Evolutionary conservation across 2,113 vertebrate genomes (phyloP).

Genomic region (Martes martes): DNA sequence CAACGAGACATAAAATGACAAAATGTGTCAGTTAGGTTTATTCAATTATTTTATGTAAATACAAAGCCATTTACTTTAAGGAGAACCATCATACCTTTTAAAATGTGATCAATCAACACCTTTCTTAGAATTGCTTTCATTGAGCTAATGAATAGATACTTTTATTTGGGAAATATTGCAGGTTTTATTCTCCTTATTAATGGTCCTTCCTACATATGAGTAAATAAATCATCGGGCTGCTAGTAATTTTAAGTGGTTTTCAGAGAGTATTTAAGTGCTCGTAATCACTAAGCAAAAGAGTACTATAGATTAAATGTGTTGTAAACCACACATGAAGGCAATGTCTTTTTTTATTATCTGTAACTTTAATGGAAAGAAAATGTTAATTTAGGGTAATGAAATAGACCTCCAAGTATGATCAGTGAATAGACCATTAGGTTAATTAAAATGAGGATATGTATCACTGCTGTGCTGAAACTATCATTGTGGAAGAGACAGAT

Average conservation of each 20-base stretch:
- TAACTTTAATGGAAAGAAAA: constrained; percentile 76
- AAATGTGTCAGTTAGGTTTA: constrained; percentile 40
- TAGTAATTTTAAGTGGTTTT: constrained; percentile 60
- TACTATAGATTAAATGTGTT: constrained; percentile 70
- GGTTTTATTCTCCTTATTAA: constrained; percentile 57
- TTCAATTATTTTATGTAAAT: constrained; percentile 63
- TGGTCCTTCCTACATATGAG: background rate
- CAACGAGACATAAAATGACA: constrained; percentile 39
- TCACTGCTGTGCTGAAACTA: constrained; percentile 58
- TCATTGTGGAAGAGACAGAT: constrained; percentile 61
- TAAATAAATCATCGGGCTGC: constrained; percentile 16
- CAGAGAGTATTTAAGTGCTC: constrained; percentile 63
- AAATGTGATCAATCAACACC: constrained; percentile 20
- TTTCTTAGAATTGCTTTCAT: constrained; percentile 31
- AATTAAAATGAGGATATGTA: constrained; percentile 72
- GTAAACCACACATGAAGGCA: constrained; percentile 51
- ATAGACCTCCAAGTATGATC: constrained; percentile 58
- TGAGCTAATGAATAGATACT: constrained; percentile 45
- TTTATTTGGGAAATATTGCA: constrained; percentile 60
- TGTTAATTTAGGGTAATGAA: constrained; percentile 76
- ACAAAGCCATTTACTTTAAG: constrained; percentile 55
- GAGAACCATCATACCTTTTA: constrained; percentile 32
- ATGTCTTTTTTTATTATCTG: constrained; percentile 70
- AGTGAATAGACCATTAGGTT: constrained; percentile 75
- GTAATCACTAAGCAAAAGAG: constrained; percentile 56